A percentile compares a stretch with the other conserved stretches of the same genome.
Evolutionary conservation across 2,797 vertebrate species (phyloP).

Genomic region (Protonibea diacanthus): DNA sequence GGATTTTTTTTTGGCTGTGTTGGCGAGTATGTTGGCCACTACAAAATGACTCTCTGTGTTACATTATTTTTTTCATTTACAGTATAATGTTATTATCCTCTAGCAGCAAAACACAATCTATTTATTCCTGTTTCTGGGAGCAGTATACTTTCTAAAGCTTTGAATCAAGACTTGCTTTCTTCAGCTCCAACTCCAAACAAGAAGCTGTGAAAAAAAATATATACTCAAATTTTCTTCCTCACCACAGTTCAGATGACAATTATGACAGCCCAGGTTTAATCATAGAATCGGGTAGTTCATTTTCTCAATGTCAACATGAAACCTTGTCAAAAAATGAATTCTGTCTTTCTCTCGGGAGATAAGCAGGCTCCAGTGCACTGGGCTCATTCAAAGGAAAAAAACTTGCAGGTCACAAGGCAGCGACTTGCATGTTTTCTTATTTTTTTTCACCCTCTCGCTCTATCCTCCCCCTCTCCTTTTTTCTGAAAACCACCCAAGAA

Average conservation of each 20-base stretch:
- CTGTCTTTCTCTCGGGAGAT: slow-evolving; percentile 89
- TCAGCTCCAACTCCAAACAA: slow-evolving; percentile 60
- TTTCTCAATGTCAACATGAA: slow-evolving; percentile 95
- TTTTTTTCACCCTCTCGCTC: slow-evolving; percentile 76
- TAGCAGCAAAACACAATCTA: slow-evolving; percentile 23
- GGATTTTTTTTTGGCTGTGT: background rate
- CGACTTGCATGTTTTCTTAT: slow-evolving; percentile 89
- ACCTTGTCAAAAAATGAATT: slow-evolving; percentile 92
- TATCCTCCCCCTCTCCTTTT: slow-evolving; percentile 78
- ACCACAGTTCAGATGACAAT: slow-evolving; percentile 89
- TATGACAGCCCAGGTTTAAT: slow-evolving; percentile 92
- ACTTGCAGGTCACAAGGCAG: slow-evolving; percentile 89
- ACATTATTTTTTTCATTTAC: slow-evolving; percentile 7
- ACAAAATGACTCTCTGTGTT: slow-evolving; percentile 6
- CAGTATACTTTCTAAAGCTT: slow-evolving; percentile 36
- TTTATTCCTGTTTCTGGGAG: slow-evolving; percentile 35
- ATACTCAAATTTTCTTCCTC: slow-evolving; percentile 83
- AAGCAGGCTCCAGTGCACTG: slow-evolving; percentile 91
- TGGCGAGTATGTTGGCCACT: slow-evolving; percentile 1
- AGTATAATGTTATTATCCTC: slow-evolving; percentile 27
- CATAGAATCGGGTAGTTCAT: slow-evolving; percentile 92
- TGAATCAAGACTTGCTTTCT: slow-evolving; percentile 53
- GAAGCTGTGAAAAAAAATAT: slow-evolving; percentile 54
- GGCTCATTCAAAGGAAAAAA: slow-evolving; percentile 89
- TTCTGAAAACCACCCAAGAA: slow-evolving; percentile 96